Evolutionary conservation across 2,797 vertebrate species (phyloP).

Genomic region (Hoplostethus mediterraneus): DNA sequence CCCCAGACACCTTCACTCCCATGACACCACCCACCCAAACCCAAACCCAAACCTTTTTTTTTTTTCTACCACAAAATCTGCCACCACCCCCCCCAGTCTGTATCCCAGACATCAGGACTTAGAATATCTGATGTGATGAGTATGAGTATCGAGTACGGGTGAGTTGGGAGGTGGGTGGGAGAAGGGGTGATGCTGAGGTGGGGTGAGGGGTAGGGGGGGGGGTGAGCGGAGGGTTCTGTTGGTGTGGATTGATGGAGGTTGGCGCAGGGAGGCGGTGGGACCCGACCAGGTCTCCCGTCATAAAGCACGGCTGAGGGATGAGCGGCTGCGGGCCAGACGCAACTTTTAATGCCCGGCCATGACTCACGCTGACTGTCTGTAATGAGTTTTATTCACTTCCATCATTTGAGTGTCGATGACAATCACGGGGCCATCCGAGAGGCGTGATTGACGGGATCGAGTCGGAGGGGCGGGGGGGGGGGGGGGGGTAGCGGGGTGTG

Average conservation of each 20-base stretch:
- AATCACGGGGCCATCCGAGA: constrained; percentile 97
- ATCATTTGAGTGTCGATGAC: constrained; percentile 99
- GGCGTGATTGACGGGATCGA: constrained; percentile 91
- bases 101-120: too few relatives aligned
- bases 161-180: not conserved
- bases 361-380: constrained; percentile 91
- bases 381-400: constrained; percentile 99
- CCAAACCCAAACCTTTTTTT: constrained; percentile 1
- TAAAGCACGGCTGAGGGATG: constrained; percentile 77
- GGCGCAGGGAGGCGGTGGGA: constrained; percentile 89
- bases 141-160: constrained; percentile 26
- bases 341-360: constrained; percentile 94
- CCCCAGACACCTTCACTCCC: constrained; percentile 49
- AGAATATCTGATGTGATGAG: not conserved
- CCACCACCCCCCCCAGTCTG: constrained; percentile 20
- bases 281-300: constrained; percentile 76
- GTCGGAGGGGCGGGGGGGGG: constrained; percentile 32
- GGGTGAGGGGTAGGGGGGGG: not conserved
- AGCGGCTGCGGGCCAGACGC: constrained; percentile 81
- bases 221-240: constrained; percentile 20
- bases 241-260: constrained; percentile 91
- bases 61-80: constrained; percentile 20
- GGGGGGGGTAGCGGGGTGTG: too few relatives aligned
- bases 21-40: constrained; percentile 38
- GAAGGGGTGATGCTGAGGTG: not conserved